Evolutionary conservation across 1,140 invertebrate species (phyloP), one percentile per base, ranked within the genome.

Genomic region (Ceratitis capitata): DNA sequence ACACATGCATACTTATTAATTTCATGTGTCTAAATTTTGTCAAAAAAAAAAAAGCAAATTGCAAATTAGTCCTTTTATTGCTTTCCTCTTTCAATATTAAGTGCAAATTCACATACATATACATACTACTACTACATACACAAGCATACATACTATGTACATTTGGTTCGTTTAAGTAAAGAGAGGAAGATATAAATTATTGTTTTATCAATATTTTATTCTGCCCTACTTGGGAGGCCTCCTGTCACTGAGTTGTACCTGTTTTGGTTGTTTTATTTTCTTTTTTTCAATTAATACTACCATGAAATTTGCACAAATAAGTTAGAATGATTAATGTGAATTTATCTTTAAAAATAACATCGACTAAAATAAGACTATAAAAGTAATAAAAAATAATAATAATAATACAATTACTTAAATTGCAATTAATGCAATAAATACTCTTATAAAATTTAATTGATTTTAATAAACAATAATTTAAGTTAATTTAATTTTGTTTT

Each of bases 191-290:
- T 29, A 61, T 61, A 14, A 61, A 61, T 61, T 61, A 61, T 61
- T 61, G 58, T 61, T 61, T 61, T 61, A 3, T 61, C 58, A 61
- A 61, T 61, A 61, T 61, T 61, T 61, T 61, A 29, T 61, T 14
- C 58, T 16, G 4, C 58, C 58, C 58, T 61, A 61, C 58, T 29
- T 61, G 58, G 51, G 58, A 29, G 58, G 58, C 58, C 58, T 61
- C 58, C 58, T 61, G 58, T 61, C 58, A 61, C 26, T 26, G 26
- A 61, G 58, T 61, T 32, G 58, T 61, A 29, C 58, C 23, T 61
- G 9, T 32, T 61, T 61, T 53, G 5, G 5, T 47, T 47, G 45
- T 12, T 5, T 47, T 12, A 47, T 47, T 47, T 5, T 47, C 23
- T 56, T 19, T 56, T 56, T n/a, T 56, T 56, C n/a, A 56, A 56